These are phyloP conservation scores for Petrocephalus sullivani DNA, from an alignment of 2,797 vertebrate species.

Conservation along the genomic window DNA sequence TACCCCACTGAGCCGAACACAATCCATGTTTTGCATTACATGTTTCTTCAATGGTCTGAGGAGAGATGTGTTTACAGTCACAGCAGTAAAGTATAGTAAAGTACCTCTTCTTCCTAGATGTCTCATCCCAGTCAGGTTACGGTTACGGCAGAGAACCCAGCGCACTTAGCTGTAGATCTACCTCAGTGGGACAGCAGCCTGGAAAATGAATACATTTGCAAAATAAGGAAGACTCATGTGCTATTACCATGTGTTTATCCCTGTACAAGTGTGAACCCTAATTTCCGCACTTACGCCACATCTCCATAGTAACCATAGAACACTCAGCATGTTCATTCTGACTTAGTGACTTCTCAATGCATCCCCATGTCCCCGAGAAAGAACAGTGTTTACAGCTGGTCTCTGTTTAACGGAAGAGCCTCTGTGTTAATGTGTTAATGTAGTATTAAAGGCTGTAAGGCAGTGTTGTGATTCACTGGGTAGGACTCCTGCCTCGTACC, in stretches of 20 bases:
- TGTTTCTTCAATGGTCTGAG: background rate
- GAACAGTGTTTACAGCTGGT: slow-evolving; percentile 9
- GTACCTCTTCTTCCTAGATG: background rate
- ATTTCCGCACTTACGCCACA: slow-evolving; percentile 32
- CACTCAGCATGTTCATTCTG: slow-evolving; percentile 31
- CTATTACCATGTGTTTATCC: background rate
- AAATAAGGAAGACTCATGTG: background rate
- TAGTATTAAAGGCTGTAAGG: background rate
- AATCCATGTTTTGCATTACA: background rate
- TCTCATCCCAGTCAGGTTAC: background rate
- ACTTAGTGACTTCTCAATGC: slow-evolving; percentile 31
- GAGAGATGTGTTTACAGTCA: background rate
- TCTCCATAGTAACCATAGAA: slow-evolving; percentile 41
- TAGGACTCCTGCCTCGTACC: background rate
- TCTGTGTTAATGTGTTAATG: background rate
- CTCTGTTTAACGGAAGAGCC: background rate
- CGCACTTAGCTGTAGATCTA: background rate
- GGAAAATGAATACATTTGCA: background rate
- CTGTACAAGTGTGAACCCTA: slow-evolving; percentile 1
- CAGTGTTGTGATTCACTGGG: background rate
- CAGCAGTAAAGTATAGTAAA: background rate
- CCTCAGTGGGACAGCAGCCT: background rate
- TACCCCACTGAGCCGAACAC: background rate
- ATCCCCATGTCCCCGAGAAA: slow-evolving; percentile 13
- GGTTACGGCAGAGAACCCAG: background rate